These are phyloP conservation scores for Ibidorhyncha struthersii DNA, from an alignment of 2,113 vertebrate species.

Conservation along the genomic window DNA sequence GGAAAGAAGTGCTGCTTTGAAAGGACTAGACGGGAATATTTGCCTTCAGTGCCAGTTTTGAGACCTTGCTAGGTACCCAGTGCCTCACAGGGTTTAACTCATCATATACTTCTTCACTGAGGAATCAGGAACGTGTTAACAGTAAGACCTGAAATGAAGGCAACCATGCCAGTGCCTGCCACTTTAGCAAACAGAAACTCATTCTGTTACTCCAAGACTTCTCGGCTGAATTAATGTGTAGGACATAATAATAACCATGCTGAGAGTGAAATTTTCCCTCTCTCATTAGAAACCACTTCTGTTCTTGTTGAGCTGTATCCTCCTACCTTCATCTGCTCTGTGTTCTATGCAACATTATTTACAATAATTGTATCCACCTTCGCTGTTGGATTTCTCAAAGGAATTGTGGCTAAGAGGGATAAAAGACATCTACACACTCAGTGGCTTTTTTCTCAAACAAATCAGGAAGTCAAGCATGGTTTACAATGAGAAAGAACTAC, in stretches of 20 bases:
- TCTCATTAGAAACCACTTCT: conserved; percentile 68
- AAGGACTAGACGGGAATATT: background rate
- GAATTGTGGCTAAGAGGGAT: conserved; percentile 48
- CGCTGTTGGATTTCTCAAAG: conserved; percentile 48
- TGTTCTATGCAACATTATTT: conserved; percentile 52
- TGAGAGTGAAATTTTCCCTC: conserved; percentile 51
- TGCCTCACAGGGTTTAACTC: background rate
- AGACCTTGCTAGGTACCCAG: background rate
- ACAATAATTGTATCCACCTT: conserved; percentile 61
- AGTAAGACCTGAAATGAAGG: background rate
- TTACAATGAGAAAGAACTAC: conserved; percentile 33
- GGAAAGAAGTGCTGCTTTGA: background rate
- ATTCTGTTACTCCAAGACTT: conserved; percentile 30
- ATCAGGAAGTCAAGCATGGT: conserved; percentile 53
- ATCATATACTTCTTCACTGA: background rate
- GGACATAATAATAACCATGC: conserved; percentile 54
- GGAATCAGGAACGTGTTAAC: background rate
- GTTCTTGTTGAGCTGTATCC: conserved; percentile 58
- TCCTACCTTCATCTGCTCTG: conserved; percentile 43
- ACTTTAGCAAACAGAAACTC: background rate
- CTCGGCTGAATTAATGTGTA: conserved; percentile 32
- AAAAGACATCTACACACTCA: conserved; percentile 36
- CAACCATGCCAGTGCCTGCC: background rate
- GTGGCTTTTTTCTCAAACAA: conserved; percentile 56
- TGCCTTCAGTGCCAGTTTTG: background rate